Conservation (phyloP, 2,113 vertebrate species). For the Paracanthobrama guichenoti region DNA sequence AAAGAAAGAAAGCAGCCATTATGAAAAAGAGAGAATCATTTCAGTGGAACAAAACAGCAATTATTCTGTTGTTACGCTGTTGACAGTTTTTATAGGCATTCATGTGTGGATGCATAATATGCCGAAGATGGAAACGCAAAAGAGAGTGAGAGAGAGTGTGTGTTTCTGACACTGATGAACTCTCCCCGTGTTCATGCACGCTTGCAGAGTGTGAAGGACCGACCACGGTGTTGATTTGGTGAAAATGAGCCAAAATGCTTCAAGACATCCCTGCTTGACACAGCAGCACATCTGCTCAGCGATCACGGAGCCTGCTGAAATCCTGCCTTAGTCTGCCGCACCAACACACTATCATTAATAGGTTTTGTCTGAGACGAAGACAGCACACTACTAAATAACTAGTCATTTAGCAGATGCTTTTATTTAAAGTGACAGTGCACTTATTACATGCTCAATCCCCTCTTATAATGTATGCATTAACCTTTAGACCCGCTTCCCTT, state of each 20-base stretch:
- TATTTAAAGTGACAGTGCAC: slow-evolving; percentile 22
- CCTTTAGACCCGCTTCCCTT: not conserved
- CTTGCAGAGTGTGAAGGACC: slow-evolving; percentile 25
- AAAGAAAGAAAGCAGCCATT: not conserved
- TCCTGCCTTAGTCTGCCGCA: not conserved
- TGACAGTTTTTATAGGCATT: slow-evolving; percentile 24
- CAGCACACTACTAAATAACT: not conserved
- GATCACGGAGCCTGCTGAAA: not conserved
- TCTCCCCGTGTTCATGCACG: not conserved
- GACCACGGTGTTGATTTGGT: slow-evolving; percentile 38
- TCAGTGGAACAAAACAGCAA: slow-evolving; percentile 28
- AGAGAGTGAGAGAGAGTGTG: not conserved
- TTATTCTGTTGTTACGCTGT: slow-evolving; percentile 18
- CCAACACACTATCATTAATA: slow-evolving; percentile 2
- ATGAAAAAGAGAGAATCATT: not conserved
- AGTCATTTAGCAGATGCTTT: not conserved
- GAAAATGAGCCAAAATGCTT: slow-evolving; percentile 49
- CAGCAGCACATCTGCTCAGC: slow-evolving; percentile 47
- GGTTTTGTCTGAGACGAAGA: not conserved
- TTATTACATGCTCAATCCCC: not conserved
- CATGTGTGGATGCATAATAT: slow-evolving; percentile 25
- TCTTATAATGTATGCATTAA: not conserved
- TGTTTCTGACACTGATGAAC: slow-evolving; percentile 21
- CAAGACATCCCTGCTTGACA: slow-evolving; percentile 23
- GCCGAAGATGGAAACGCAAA: not conserved